Conservation (phyloP, 2,888 invertebrate species). For the Axea sp. region DNA sequence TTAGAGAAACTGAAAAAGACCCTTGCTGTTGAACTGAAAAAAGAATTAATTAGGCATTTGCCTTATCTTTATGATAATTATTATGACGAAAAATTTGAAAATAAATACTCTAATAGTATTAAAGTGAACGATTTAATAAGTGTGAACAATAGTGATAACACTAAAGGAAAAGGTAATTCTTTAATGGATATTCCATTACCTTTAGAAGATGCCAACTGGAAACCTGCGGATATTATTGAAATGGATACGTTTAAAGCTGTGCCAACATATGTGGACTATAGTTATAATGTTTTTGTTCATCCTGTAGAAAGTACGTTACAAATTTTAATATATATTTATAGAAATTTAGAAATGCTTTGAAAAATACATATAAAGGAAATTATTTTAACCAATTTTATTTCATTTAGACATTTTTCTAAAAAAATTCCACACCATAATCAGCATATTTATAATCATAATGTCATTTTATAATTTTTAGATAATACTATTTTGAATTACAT, state of each 20-base stretch:
- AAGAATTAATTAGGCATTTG: constrained; percentile 60
- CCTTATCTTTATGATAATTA: neutral
- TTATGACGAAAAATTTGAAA: neutral
- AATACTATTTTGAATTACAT: constrained; percentile 79
- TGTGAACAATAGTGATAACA: neutral
- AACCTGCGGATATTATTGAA: constrained; percentile 81
- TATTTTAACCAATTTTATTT: no score
- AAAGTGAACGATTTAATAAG: neutral
- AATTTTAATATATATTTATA: neutral
- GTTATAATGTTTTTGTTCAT: constrained; percentile 79
- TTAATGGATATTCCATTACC: constrained; percentile 39
- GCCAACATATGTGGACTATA: constrained; percentile 83
- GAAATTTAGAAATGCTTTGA: no score
- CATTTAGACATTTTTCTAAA: no score
- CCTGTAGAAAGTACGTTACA: constrained; percentile 66
- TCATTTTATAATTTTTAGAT: no score
- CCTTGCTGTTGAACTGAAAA: constrained; percentile 71
- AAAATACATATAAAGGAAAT: no score
- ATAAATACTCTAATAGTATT: neutral
- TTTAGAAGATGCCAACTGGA: constrained; percentile 81
- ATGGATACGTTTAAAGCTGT: constrained; percentile 82
- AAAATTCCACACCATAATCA: no score
- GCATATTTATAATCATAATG: no score
- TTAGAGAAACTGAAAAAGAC: constrained; percentile 57
- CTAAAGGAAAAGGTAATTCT: neutral